These are phyloP conservation scores for Hermetia illucens DNA, from an alignment of 1,140 invertebrate species.

Conservation along the genomic window DNA sequence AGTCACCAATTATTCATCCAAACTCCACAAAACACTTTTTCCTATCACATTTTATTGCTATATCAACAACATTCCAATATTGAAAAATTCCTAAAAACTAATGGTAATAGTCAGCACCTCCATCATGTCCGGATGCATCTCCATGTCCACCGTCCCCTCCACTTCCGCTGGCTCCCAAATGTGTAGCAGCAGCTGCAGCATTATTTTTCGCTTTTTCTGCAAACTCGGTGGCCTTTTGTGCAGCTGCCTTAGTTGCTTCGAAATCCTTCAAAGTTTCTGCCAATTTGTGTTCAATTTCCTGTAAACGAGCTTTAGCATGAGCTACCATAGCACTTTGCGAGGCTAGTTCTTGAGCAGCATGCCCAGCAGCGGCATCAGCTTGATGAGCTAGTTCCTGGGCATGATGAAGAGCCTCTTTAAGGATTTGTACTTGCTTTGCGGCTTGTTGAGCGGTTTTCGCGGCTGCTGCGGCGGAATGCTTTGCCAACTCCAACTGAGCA, in stretches of 20 bases:
- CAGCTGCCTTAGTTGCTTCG: constrained; percentile 29
- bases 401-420: too few species aligned
- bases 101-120: too few species aligned
- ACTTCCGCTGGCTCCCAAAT: too few species aligned
- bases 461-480: constrained; percentile 45
- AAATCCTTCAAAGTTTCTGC: constrained; percentile 23
- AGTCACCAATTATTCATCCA: too few species aligned
- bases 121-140: too few species aligned
- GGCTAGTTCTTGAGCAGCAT: too few species aligned
- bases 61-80: too few species aligned
- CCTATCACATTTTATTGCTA: too few species aligned
- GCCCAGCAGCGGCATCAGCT: constrained; percentile 31
- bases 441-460: constrained; percentile 48
- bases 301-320: constrained; percentile 29
- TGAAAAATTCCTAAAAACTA: too few species aligned
- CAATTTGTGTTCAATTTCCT: constrained; percentile 30
- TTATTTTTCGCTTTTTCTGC: constrained; percentile 34
- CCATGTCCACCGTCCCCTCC: too few species aligned
- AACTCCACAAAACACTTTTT: too few species aligned
- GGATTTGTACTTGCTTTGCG: constrained; percentile 40
- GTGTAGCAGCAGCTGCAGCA: constrained; percentile 32
- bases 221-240: constrained; percentile 29
- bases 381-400: constrained; percentile 31
- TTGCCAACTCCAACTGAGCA: constrained; percentile 48
- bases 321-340: constrained; percentile 35